Evolutionary conservation across 1,140 invertebrate species (phyloP).

Genomic region (Coptotermes formosanus): DNA sequence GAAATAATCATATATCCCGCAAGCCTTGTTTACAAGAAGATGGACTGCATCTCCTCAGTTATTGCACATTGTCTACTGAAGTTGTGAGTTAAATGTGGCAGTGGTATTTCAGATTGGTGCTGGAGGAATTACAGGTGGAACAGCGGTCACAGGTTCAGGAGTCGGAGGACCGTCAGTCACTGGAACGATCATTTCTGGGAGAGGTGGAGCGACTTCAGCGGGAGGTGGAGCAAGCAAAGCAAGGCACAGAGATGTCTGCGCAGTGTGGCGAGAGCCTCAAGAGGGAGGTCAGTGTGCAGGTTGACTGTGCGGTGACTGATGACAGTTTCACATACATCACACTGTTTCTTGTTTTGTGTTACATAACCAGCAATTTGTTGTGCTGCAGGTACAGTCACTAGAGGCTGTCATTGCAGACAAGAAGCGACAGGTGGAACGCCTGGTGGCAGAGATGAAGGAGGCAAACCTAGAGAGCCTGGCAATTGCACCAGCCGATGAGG

Average conservation of each 20-base stretch:
- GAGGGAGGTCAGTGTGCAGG: constrained; percentile 59
- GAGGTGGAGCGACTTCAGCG: constrained; percentile 79
- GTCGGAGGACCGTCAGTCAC: constrained; percentile 57
- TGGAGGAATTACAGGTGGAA: constrained; percentile 58
- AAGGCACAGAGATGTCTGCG: constrained; percentile 74
- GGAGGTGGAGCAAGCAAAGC: constrained; percentile 78
- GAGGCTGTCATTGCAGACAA: constrained; percentile 81
- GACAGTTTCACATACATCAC: background rate
- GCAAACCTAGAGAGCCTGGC: constrained; percentile 85
- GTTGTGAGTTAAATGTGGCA: too few species aligned
- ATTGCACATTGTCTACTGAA: background rate
- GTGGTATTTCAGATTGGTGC: constrained; percentile 50
- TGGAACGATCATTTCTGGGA: constrained; percentile 70
- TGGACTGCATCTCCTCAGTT: too few species aligned
- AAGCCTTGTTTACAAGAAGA: too few species aligned
- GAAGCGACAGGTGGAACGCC: constrained; percentile 77
- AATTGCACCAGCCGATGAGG: constrained; percentile 78
- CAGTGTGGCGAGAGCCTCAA: constrained; percentile 78
- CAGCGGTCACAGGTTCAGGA: constrained; percentile 39
- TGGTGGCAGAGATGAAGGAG: constrained; percentile 88
- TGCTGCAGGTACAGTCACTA: constrained; percentile 62
- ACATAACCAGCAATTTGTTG: background rate
- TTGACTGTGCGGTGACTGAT: background rate
- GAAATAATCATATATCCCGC: too few species aligned
- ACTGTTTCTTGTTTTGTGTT: background rate